Conservation (phyloP, 2,797 vertebrate species). For the Geotrypetes seraphini region DNA sequence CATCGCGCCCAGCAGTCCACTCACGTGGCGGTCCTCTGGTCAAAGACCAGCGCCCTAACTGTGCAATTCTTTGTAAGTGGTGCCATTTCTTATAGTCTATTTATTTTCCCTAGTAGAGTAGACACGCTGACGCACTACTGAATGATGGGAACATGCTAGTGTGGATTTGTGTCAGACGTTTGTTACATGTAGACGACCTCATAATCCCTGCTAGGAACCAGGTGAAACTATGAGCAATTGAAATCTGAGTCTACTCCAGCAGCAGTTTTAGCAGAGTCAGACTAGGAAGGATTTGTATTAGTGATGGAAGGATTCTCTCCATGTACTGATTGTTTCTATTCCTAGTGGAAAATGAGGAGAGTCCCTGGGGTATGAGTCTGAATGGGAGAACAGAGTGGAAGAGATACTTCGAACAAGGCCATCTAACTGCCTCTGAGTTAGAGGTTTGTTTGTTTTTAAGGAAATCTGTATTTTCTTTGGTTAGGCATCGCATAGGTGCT, state of each 20-base stretch:
- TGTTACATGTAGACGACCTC: constrained; percentile 23
- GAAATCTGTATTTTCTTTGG: too few species aligned
- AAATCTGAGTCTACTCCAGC: constrained; percentile 2
- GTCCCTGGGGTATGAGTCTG: constrained; percentile 4
- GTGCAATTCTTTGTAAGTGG: constrained; percentile 14
- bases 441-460: too few species aligned
- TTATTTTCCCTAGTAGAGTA: constrained; percentile 27
- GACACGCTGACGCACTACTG: constrained; percentile 26
- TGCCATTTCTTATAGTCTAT: background rate
- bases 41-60: too few species aligned
- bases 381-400: too few species aligned
- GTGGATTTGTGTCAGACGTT: too few species aligned
- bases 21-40: too few species aligned
- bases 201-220: constrained; percentile 9
- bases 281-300: constrained; percentile 8
- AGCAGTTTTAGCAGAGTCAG: background rate
- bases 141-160: constrained; percentile 29
- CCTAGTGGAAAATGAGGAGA: constrained; percentile 20
- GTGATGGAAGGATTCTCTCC: constrained; percentile 26
- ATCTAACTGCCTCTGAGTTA: constrained; percentile 23
- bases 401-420: constrained; percentile 11
- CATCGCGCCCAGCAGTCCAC: too few species aligned
- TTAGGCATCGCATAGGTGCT: too few species aligned
- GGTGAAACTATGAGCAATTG: constrained; percentile 4
- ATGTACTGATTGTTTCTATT: constrained; percentile 19